Evolutionary conservation across 2,797 vertebrate species (phyloP), one percentile per base, ranked within the genome.

Genomic region (Dicrostonyx torquatus): DNA sequence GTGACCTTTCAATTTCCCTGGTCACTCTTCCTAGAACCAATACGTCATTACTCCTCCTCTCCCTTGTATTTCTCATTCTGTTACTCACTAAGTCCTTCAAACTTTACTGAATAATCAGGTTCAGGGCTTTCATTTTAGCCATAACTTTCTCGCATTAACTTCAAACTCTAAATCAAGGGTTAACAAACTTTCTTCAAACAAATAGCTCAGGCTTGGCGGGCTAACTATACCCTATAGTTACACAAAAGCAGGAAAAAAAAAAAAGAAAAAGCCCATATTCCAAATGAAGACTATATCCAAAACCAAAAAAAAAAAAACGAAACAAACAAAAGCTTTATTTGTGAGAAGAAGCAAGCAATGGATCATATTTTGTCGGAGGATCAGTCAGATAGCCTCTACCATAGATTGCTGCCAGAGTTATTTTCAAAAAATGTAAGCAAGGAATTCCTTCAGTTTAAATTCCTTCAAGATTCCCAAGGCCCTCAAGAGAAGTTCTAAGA

Each of bases 341-440:
- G 77, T 24, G 85, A 66, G 82, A 77, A 53, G 43, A 87, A 73
- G 7, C 72, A 68, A 66, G 24, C 55, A 37, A 48, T 45, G 45
- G 73, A 10, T 34, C 18, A n/a, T 34, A 88, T 79, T 26, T 87
- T 31, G 53, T 29, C 70, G 0, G 2, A 50, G 29, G 64, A 80
- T 18, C 26, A 70, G 17, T 48, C 50, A 31, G 53, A 50, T 37
- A 29, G 79, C 14, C 11, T 72, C 68, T 17, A 8, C 31, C 20
- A 73, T 58, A 55, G 53, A 62, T 58, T 31, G 26, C 0, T 87
- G 55, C n/a, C 48, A 95, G 15, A 90, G 11, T 45, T 6, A 24
- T 88, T 96, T 95, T 50, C 24, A 68, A 90, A 94, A 92, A 72
- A 26, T 29, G 70, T 10, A 89, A 89, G 26, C 9, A 60, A 34